phyloP scores from a whole-genome alignment of 2,797 vertebrate genomes.

The Chlorospingus flavigularis region DNA sequence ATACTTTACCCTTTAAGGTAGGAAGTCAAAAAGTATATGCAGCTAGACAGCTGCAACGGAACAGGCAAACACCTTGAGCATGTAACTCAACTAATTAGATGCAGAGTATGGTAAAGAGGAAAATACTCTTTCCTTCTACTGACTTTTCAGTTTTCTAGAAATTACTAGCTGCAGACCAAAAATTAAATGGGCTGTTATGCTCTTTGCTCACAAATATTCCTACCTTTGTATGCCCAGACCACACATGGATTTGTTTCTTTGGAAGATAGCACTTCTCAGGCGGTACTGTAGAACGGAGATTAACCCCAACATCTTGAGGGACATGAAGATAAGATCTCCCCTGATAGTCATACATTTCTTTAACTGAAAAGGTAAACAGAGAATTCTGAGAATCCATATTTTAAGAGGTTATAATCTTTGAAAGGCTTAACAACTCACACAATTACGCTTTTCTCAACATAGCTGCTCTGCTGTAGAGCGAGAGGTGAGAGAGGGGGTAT shows the following conservation, averaged over 20 bases:
- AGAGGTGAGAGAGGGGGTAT: fast-evolving
- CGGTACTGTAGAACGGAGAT: conserved; percentile 87
- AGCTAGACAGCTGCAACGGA: neutral
- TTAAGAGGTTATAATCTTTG: neutral
- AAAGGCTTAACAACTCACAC: neutral
- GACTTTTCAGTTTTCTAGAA: neutral
- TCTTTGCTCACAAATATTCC: neutral
- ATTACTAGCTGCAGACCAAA: neutral
- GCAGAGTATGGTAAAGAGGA: neutral
- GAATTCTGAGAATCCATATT: neutral
- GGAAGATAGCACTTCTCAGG: conserved; percentile 98
- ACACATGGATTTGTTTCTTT: conserved; percentile 97
- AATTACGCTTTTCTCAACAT: neutral
- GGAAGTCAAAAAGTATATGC: neutral
- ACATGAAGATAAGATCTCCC: conserved; percentile 96
- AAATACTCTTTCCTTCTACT: neutral
- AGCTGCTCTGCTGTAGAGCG: neutral
- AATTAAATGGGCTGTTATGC: neutral
- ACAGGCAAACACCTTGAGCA: neutral
- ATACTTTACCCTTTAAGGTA: neutral
- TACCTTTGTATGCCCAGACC: conserved; percentile 98
- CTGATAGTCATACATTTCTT: conserved; percentile 98
- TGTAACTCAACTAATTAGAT: neutral
- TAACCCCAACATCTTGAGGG: conserved; percentile 96
- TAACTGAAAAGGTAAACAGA: conserved; percentile 82